phyloP scores from a whole-genome alignment of 2,113 vertebrate species.

The Pipra filicauda region DNA sequence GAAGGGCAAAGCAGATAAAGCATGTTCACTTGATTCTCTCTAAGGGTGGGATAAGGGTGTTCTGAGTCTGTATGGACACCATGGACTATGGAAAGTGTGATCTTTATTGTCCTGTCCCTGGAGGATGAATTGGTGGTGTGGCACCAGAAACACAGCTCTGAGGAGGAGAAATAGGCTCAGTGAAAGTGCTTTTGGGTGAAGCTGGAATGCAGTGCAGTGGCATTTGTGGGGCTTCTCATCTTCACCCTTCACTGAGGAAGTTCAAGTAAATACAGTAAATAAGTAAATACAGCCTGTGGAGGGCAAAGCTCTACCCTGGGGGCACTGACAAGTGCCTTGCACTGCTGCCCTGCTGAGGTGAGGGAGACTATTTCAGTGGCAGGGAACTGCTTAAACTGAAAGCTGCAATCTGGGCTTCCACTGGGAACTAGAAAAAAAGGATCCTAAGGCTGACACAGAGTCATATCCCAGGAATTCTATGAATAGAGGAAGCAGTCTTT shows the following conservation, averaged over 20 bases:
- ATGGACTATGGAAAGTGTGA: not conserved
- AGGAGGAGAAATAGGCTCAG: not conserved
- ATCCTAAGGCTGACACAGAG: not conserved
- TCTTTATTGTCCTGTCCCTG: not conserved
- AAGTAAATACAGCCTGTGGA: not conserved
- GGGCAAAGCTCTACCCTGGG: not conserved
- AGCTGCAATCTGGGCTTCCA: not conserved
- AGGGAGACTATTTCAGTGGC: rapidly evolving
- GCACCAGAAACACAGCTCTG: not conserved
- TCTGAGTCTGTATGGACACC: not conserved
- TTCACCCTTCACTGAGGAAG: not conserved
- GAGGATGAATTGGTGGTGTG: not conserved
- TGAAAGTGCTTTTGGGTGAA: not conserved
- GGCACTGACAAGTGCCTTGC: rapidly evolving
- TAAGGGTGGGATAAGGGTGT: not conserved
- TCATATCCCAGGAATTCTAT: not conserved
- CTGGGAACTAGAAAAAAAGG: not conserved
- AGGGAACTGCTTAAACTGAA: not conserved
- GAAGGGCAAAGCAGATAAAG: not conserved
- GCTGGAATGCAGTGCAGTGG: not conserved
- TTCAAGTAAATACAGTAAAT: not conserved
- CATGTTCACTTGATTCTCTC: not conserved
- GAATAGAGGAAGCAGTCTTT: not conserved
- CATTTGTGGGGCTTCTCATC: not conserved
- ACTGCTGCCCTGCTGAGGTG: not conserved